Evolutionary conservation across 2,113 vertebrate species (phyloP), one percentile per base, ranked within the genome.

Genomic region (Mobula birostris): DNA sequence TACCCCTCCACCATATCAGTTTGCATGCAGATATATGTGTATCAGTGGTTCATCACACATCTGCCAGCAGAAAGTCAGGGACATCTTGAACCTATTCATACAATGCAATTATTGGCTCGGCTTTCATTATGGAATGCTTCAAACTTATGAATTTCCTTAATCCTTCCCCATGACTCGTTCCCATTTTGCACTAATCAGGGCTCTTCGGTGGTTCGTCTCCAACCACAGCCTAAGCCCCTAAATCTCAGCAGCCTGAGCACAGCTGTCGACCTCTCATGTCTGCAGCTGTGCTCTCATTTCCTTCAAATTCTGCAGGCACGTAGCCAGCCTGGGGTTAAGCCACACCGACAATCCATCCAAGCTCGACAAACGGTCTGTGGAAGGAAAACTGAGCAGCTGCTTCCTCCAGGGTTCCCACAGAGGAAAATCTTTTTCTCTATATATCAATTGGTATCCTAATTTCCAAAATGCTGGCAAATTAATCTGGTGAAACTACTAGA

Each of bases 251-350:
- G 61, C 61, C 9, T 2, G 58, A 66, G 27, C 85, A 88, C 29
- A 88, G 85, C 85, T 66, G 85, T 3, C 27, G 27, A 12, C 61
- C 83, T 61, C 83, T 61, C 82, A 58, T 1, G 21, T 66, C 85
- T 63, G 85, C 85, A 88, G 85, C 85, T 88, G 85, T 88, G 61
- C 85, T 88, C 58, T 63, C 27, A 88, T 66, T 88, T 88, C 85
- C 85, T 88, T 14, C 29, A 0, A 66, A 29, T 88, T 32, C 12
- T 17, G 29, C 58, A 32, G 61, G 58, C 61, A 88, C 58, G 29
- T 29, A 8, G 85, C 85, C 85, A 88, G 85, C 12, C 29, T 58
- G 19, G 82, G 82, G 48, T 48, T 29, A 19, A 19, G 56, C 82
- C 21, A 56, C 48, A 61, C 61, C 29, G n/a, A 29, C 61, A 88